These are phyloP conservation scores for Leptoteleia sp. DNA, from an alignment of 1,140 invertebrate species.

Conservation along the genomic window DNA sequence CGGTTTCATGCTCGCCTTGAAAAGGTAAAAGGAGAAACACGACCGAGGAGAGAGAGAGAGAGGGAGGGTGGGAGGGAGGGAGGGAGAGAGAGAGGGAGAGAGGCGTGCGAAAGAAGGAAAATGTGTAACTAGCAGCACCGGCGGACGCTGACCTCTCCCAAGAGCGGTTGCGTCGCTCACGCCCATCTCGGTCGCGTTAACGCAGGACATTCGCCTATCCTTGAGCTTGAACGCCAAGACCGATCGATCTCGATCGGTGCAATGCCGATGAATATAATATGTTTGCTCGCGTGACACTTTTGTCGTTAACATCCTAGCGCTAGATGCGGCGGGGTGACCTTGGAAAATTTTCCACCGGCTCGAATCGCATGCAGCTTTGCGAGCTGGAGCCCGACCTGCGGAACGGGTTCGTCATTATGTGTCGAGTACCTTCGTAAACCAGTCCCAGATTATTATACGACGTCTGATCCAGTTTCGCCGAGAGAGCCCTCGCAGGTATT, in stretches of 20 bases:
- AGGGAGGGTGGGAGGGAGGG: not conserved
- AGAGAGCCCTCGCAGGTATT: too few relatives aligned
- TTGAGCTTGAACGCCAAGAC: conserved; percentile 73
- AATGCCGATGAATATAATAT: conserved; percentile 42
- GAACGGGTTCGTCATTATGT: conserved; percentile 63
- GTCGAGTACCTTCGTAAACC: conserved; percentile 52
- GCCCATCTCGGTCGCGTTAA: conserved; percentile 54
- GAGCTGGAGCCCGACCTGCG: conserved; percentile 44
- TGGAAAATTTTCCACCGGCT: conserved; percentile 54
- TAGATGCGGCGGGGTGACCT: conserved; percentile 57
- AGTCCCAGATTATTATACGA: conserved; percentile 60
- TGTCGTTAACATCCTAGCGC: conserved; percentile 10
- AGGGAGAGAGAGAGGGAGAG: conserved; percentile 3
- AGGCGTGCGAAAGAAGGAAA: conserved; percentile 46
- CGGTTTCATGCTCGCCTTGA: too few relatives aligned
- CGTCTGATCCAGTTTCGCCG: conserved; percentile 64
- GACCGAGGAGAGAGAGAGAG: not conserved
- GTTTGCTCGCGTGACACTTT: conserved; percentile 27
- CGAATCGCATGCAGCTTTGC: conserved; percentile 19
- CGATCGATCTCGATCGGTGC: conserved; percentile 65
- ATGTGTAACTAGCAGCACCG: conserved; percentile 48
- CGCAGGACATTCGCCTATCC: conserved; percentile 67
- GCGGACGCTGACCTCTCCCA: conserved; percentile 64
- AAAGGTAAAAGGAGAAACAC: conserved; percentile 6
- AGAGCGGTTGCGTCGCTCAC: conserved; percentile 53